Evolutionary conservation across 1,140 invertebrate species (phyloP), one percentile per base, ranked within the genome.

Genomic region (Babylonia areolata): DNA sequence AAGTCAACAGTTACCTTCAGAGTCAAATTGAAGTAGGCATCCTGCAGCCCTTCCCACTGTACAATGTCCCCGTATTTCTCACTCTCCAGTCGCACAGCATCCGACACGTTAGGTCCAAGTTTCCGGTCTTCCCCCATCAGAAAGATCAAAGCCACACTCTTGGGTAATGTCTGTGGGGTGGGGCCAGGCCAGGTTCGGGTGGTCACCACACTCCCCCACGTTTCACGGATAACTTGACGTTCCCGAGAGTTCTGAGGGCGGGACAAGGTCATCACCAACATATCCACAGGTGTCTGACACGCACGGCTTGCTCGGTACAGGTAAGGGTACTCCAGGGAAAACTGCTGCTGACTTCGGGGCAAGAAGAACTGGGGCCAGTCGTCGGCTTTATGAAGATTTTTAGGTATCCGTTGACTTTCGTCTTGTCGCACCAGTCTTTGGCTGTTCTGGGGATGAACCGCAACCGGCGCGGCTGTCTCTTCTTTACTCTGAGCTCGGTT

Each of bases 311-410:
- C 77, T 20, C 39, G 23, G 37, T 79, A 37, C 42, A 40, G 37
- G 77, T 79, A 79, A 39, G 77, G 77, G 20, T 28, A 79, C 15
- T 51, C 46, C 37, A 79, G 77, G 23, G 77, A 79, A 39, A 79
- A 79, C 37, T 42, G 39, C 15, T 35, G 37, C 2, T 79, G 77
- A 11, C 39, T 40, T 35, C 77, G 77, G 23, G 77, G 77, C 77
- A 20, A 39, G 39, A 79, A 79, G 39, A 79, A 79, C 77, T 79
- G 15, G 0, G 39, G 77, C 37, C 77, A 42, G 77, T 79, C 39
- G 37, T 79, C 77, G 9, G 77, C n/a, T n/a, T n/a, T n/a, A n/a
- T n/a, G n/a, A n/a, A n/a, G n/a, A n/a, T n/a, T n/a, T n/a, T n/a
- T n/a, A n/a, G n/a, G n/a, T n/a, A n/a, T n/a, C n/a, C n/a, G n/a